Evolutionary conservation across 2,888 invertebrate genomes (phyloP), one percentile per base, ranked within the genome.

Genomic region (Cephus rjabovi): DNA sequence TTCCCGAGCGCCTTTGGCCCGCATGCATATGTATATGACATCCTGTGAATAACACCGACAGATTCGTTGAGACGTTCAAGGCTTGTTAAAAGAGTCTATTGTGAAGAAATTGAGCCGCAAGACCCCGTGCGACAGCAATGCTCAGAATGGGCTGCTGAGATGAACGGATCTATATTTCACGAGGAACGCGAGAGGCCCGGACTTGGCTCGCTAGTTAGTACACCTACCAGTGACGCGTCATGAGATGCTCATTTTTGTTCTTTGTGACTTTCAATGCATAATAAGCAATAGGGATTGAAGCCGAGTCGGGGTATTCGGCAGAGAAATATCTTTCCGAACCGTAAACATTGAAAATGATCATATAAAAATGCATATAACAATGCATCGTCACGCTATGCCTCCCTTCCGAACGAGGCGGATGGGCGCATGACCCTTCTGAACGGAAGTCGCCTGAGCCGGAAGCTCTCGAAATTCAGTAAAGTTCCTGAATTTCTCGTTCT

Each of bases 41-140:
- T 84, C 80, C 82, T 81, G 78, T 81, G 81, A 84, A 84, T 82
- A 83, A 84, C 82, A 81, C 82, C 83, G 81, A 79, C 82, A 76
- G 82, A 82, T 80, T 79, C 81, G 81, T 81, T 77, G 80, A 70
- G 74, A 40, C 78, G 75, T 78, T 75, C 78, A 73, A 37, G 84
- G 84, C 87, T 87, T 84, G 87, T 88, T 91, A 87, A 90, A 90
- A 90, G 89, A 87, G 88, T 81, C 87, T 86, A 91, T 91, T 91
- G 91, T 91, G 85, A 87, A 90, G 88, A 87, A 89, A 91, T 90
- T 90, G 90, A 89, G 87, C 83, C 86, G 85, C 86, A 87, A 87
- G 86, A 87, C 85, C 84, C 86, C 85, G 83, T 79, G 84, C 82
- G 76, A 77, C 73, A 40, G 75, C 35, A 74, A 79, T 71, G 40